Base-by-base conservation (phyloP, 2,113 vertebrate genomes). In the Physeter macrocephalus region DNA sequence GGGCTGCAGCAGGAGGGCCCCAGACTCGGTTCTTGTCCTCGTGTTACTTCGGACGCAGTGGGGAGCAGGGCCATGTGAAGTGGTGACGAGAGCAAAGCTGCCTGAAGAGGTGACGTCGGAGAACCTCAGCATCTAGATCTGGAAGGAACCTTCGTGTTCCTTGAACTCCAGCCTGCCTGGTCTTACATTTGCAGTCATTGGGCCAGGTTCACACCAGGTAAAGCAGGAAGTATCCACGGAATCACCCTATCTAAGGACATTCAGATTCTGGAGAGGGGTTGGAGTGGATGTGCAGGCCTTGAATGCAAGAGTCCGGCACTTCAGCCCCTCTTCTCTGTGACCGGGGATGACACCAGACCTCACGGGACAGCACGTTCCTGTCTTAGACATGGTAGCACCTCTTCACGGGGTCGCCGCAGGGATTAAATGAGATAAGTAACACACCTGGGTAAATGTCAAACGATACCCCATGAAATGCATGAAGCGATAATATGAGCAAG, bases 161-260 rank as follows among this genome's bases (percentile, higher is more conserved):
- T 49, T 23, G 9, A 64, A 23, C 67, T 25, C 18, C 34, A 75
- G 41, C 21, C 36, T 57, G n/a, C 23, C 46, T 29, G 25, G 46
- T 74, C 25, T 57, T 84, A 39, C 9, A 0, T 57, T 2, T 29
- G 21, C 52, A n/a, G 8, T 36, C 69, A 46, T 25, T 82, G 13
- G 23, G 8, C 31, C 61, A 71, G 83, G 86, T 64, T 97, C 88
- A 90, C 14, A 9, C 15, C 27, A 87, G 74, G 75, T 75, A 29
- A 90, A 87, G 25, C 36, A 75, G 54, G 49, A 96, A 74, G 81
- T 11, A 36, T 25, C 27, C 34, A 6, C 1, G 0, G 66, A 81
- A 34, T 43, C 66, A 52, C 71, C 64, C 23, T 23, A 36, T 9
- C 1, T 8, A 25, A 61, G 43, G 54, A 14, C 2, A 4, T 61